Evolutionary conservation across 2,113 vertebrate genomes (phyloP), one percentile per base, ranked within the genome.

Genomic region (Aldabrachelys gigantea): DNA sequence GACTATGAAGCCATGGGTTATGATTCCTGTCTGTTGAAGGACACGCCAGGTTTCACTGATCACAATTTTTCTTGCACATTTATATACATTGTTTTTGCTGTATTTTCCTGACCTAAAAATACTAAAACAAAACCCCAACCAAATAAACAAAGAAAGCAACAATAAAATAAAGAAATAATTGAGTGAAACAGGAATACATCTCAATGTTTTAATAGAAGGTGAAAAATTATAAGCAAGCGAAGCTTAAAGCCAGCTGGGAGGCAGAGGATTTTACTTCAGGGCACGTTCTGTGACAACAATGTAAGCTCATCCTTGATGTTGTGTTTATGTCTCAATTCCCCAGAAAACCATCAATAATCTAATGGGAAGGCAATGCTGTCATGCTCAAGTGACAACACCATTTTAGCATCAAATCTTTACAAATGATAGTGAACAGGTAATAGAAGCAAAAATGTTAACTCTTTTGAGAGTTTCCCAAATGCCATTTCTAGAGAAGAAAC

Each of bases 321-420:
- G 41, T 97, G 91, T 95, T 97, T 97, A 96, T 89, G 35, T 92
- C 90, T 96, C 94, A 98, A 75, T 97, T 96, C 88, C 97, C 96
- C 79, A 96, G 97, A 97, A 98, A 97, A 82, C 90, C 92, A 97
- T 97, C 93, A 97, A 84, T 96, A 97, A 97, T 93, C 94, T 97
- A 97, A 94, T 95, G 96, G 97, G 96, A 94, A 97, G 76, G 85
- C 95, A 94, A 62, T 53, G 87, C 87, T 92, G 6, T 94, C 49
- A 87, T 86, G 95, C 92, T 97, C 95, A 79, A 94, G 94, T 97
- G 97, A 97, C 96, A 98, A 78, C 94, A 95, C 72, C 91, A 82
- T 89, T 97, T 94, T 85, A 47, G 94, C 84, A 1, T 95, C 90
- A 95, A 87, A 95, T 87, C 69, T 91, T 90, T 94, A 90, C 56